These are phyloP conservation scores for Hypothenemus hampei DNA, from an alignment of 1,140 invertebrate species.

Conservation along the genomic window DNA sequence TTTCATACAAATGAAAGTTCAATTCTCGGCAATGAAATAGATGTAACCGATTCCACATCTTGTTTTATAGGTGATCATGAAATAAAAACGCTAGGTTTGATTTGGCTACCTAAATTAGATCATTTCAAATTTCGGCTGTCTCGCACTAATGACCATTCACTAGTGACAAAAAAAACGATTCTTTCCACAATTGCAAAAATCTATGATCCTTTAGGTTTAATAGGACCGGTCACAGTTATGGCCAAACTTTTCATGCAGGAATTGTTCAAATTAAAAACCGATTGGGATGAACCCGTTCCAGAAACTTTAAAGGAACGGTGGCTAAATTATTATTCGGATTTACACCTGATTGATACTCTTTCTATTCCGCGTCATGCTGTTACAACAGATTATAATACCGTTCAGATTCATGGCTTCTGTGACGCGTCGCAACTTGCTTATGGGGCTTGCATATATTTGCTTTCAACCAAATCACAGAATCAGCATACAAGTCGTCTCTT, in stretches of 20 bases:
- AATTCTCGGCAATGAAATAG: neutral
- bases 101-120: slow-evolving; percentile 19
- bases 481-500: too few species aligned
- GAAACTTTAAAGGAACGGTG: neutral
- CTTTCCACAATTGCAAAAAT: slow-evolving; percentile 34
- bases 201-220: slow-evolving; percentile 35
- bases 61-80: neutral
- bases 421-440: slow-evolving; percentile 39
- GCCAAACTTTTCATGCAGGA: slow-evolving; percentile 46
- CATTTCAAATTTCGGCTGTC: slow-evolving; percentile 30
- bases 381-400: neutral
- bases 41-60: neutral
- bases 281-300: slow-evolving; percentile 42
- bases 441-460: slow-evolving; percentile 39
- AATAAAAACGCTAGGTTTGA: slow-evolving; percentile 6
- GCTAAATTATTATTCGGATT: neutral
- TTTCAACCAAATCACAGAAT: too few species aligned
- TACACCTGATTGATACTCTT: neutral
- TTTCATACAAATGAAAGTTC: slow-evolving; percentile 5
- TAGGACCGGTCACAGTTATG: slow-evolving; percentile 40
- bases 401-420: slow-evolving; percentile 35
- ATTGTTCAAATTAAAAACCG: slow-evolving; percentile 39
- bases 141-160: slow-evolving; percentile 4
- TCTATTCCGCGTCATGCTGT: neutral
- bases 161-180: slow-evolving; percentile 33